phyloP scores from a whole-genome alignment of 2,113 vertebrate species.

The Planiliza haematocheilus region DNA sequence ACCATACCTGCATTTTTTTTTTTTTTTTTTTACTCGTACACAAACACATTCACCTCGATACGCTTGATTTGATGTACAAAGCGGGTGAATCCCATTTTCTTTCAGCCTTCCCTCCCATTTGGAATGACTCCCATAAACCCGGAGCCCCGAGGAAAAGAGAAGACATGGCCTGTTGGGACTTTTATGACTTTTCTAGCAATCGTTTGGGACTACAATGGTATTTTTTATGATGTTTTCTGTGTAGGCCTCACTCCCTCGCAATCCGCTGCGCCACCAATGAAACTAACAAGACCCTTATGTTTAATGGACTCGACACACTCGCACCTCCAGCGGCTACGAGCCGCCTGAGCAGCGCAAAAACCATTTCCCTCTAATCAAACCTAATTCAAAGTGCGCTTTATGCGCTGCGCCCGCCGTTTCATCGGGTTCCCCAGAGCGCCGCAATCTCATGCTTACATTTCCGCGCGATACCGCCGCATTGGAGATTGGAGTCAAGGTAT shows the following conservation, averaged over 20 bases:
- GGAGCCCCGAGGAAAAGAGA: conserved; percentile 41
- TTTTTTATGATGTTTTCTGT: conserved; percentile 66
- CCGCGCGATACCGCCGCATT: neutral
- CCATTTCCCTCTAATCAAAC: conserved; percentile 66
- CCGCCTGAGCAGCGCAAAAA: conserved; percentile 4
- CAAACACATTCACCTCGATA: conserved; percentile 2
- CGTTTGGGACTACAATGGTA: conserved; percentile 49
- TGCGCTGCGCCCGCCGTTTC: conserved; percentile 50
- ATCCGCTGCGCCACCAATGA: conserved; percentile 17
- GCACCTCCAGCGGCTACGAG: conserved; percentile 37
- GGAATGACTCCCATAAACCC: conserved; percentile 48
- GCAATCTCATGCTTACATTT: conserved; percentile 10
- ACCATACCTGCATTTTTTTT: neutral
- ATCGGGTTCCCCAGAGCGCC: conserved; percentile 10
- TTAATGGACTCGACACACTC: conserved; percentile 68
- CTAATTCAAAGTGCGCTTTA: conserved; percentile 48
- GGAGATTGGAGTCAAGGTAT: conserved; percentile 32
- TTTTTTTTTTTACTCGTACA: conserved; percentile 16
- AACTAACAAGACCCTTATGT: conserved; percentile 72
- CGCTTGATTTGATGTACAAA: conserved; percentile 34
- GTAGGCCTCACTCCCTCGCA: conserved; percentile 17
- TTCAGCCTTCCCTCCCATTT: conserved; percentile 8
- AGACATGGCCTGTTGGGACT: conserved; percentile 41
- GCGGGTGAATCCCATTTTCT: conserved; percentile 55
- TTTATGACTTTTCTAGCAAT: conserved; percentile 57